Conservation (phyloP, 2,888 invertebrate genomes). For the Alsophila aescularia region DNA sequence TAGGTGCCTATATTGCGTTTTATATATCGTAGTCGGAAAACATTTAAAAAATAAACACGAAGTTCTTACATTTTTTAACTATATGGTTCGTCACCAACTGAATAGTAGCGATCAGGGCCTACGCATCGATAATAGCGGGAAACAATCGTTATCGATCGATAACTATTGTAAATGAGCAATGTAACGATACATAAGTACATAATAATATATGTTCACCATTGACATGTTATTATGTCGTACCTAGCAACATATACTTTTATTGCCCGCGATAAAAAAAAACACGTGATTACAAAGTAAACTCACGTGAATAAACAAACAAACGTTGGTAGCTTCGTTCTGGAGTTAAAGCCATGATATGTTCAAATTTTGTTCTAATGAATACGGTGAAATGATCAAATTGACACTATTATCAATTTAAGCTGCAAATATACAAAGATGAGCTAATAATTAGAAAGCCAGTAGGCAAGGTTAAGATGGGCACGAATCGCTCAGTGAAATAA, state of each 20-base stretch:
- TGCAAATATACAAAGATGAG: too few species aligned
- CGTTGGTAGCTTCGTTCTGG: neutral
- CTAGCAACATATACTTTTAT: constrained; percentile 1
- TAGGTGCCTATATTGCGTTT: constrained; percentile 13
- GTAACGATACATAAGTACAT: constrained; percentile 11
- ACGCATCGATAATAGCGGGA: constrained; percentile 3
- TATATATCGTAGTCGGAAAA: neutral
- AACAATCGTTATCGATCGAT: constrained; percentile 19
- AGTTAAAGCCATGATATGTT: too few species aligned
- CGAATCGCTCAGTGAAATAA: too few species aligned
- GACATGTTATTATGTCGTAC: constrained; percentile 2
- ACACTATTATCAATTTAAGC: too few species aligned
- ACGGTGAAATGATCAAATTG: neutral
- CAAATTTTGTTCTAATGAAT: neutral
- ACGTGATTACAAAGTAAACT: constrained; percentile 20
- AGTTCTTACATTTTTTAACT: too few species aligned
- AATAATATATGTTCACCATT: neutral
- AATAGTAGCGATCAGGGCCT: neutral
- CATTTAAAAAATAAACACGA: constrained; percentile 3
- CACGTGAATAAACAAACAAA: constrained; percentile 9
- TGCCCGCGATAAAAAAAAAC: constrained; percentile 10
- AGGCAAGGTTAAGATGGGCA: too few species aligned
- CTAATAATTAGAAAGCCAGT: too few species aligned
- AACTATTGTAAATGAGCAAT: constrained; percentile 7
- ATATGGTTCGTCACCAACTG: constrained; percentile 12